Conservation (phyloP, 2,113 vertebrate genomes). For the Salvator merianae region DNA sequence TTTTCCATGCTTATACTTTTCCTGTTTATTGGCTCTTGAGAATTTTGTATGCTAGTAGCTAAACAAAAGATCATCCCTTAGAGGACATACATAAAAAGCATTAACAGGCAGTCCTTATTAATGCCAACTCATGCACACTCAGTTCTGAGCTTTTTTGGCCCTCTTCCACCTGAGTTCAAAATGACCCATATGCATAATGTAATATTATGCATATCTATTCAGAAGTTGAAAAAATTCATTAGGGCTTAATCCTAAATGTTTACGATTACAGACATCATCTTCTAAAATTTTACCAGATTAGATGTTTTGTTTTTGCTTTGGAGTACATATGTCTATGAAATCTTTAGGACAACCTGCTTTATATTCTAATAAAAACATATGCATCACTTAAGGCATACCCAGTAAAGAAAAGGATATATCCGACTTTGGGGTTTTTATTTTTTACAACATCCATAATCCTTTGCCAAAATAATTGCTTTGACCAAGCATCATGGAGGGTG, state of each 20-base stretch:
- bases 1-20: background rate
- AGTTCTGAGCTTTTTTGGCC: background rate
- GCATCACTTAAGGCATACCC: background rate
- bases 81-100: background rate
- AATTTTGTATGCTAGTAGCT: background rate
- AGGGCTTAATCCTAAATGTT: background rate
- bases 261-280: background rate
- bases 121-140: background rate
- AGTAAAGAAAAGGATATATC: too few species aligned
- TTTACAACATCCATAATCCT: too few species aligned
- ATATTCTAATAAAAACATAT: background rate
- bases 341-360: conserved; percentile 3
- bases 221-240: background rate
- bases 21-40: background rate
- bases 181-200: background rate
- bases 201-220: background rate
- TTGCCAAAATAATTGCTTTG: too few species aligned
- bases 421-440: too few species aligned
- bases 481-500: too few species aligned
- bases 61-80: background rate
- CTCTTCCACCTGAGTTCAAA: background rate
- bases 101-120: background rate
- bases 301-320: background rate
- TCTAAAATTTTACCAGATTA: background rate
- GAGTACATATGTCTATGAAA: background rate